Percentiles rank a stretch among this genome's conserved stretches.
These are phyloP conservation scores for Parochlus steinenii DNA, from an alignment of 2,888 invertebrate species.

Conservation along the genomic window DNA sequence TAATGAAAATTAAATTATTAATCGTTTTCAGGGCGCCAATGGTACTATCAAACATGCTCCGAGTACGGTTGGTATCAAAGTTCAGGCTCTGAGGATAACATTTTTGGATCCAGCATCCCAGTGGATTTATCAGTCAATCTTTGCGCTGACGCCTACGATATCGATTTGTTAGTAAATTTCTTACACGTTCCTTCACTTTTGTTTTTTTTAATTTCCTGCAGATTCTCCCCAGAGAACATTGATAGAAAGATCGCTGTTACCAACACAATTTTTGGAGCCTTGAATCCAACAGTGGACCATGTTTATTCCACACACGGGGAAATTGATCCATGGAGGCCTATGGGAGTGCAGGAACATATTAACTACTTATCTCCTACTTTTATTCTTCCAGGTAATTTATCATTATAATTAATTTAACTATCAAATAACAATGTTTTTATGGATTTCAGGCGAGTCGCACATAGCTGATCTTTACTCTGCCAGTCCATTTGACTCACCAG, in stretches of 20 bases:
- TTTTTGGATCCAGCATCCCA: slow-evolving; percentile 28
- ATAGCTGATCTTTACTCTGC: slow-evolving; percentile 24
- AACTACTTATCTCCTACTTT: slow-evolving; percentile 16
- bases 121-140: slow-evolving; percentile 19
- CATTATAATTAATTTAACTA: too few species aligned
- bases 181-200: too few species aligned
- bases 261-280: slow-evolving; percentile 33
- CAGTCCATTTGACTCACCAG: slow-evolving; percentile 18
- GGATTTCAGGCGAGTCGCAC: too few species aligned
- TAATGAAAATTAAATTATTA: too few species aligned
- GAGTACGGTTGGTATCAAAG: slow-evolving; percentile 77
- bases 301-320: slow-evolving; percentile 37
- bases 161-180: slow-evolving; percentile 9
- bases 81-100: slow-evolving; percentile 39
- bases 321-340: slow-evolving; percentile 38
- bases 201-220: too few species aligned
- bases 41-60: slow-evolving; percentile 73
- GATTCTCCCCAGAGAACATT: slow-evolving; percentile 5
- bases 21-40: slow-evolving; percentile 36
- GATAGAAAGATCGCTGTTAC: slow-evolving; percentile 20
- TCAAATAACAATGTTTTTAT: too few species aligned
- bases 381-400: slow-evolving; percentile 21
- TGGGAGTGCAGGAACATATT: slow-evolving; percentile 30
- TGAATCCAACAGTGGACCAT: slow-evolving; percentile 30
- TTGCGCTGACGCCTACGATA: slow-evolving; percentile 23